phyloP scores from a whole-genome alignment of 2,888 invertebrate genomes.

The Drosophila neotestacea region DNA sequence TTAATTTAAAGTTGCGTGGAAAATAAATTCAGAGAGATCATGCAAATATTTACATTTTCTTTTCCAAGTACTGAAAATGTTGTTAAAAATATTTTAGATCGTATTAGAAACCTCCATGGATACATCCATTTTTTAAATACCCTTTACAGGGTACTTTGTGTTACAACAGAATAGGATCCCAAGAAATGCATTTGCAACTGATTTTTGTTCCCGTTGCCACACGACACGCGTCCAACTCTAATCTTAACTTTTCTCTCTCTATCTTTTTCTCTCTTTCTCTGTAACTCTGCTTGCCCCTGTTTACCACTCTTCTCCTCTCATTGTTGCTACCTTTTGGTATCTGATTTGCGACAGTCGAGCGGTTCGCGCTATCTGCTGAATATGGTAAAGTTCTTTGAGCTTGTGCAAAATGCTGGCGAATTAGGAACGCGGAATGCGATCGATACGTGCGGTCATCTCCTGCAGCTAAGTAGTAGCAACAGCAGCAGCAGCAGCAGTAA shows the following conservation, averaged over 20 bases:
- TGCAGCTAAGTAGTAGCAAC: conserved; percentile 59
- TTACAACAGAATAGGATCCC: too few species aligned
- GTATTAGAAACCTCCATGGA: too few species aligned
- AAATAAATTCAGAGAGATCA: too few species aligned
- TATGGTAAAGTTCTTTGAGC: conserved; percentile 67
- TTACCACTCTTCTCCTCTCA: background rate
- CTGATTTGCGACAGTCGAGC: conserved; percentile 81
- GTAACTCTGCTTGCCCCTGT: background rate
- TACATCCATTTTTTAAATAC: too few species aligned
- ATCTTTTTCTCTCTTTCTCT: background rate
- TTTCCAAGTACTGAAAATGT: too few species aligned
- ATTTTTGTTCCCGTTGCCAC: background rate
- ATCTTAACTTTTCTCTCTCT: background rate
- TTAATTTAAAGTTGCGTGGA: too few species aligned
- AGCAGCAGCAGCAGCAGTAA: conserved; percentile 28
- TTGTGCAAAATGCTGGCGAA: conserved; percentile 75
- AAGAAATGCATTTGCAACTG: background rate
- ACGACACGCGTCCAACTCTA: conserved; percentile 15
- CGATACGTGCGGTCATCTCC: conserved; percentile 80
- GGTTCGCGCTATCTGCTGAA: conserved; percentile 67
- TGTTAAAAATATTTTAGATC: too few species aligned
- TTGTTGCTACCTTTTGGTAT: conserved; percentile 51
- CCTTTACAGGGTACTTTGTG: too few species aligned
- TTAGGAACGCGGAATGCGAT: conserved; percentile 82
- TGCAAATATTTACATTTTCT: too few species aligned